phyloP scores from a whole-genome alignment of 92 coral and sea anemone genomes.

The Porites evermanni region DNA sequence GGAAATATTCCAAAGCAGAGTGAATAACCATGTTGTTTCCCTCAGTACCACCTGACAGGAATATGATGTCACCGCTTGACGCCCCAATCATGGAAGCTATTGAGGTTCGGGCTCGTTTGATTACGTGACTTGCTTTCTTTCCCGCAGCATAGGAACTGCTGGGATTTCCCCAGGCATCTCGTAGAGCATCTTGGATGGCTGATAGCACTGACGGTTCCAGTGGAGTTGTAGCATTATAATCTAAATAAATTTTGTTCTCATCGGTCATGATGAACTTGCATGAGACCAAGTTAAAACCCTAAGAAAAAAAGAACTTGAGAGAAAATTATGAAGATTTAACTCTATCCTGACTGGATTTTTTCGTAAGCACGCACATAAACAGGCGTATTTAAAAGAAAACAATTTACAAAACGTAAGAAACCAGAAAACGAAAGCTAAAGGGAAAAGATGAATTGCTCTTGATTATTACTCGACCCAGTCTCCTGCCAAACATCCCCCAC shows the following conservation, averaged over 20 bases:
- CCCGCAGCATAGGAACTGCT: conserved; percentile 96
- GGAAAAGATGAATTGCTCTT: not conserved
- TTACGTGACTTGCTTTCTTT: conserved; percentile 80
- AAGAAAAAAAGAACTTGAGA: not conserved
- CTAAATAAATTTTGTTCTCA: conserved; percentile 68
- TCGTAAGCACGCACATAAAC: no score
- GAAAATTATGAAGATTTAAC: not conserved
- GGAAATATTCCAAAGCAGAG: conserved; percentile 72
- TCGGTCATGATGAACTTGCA: not conserved
- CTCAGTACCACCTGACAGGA: conserved; percentile 98
- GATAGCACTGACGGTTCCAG: conserved; percentile 83
- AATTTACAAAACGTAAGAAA: not conserved
- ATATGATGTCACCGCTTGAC: conserved; percentile 74
- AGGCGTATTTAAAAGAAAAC: no score
- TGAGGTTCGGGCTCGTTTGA: conserved; percentile 77
- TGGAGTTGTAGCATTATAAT: conserved; percentile 98
- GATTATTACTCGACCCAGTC: conserved; percentile 21
- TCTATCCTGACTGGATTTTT: not conserved
- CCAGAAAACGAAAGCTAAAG: not conserved
- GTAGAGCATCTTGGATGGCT: conserved; percentile 86
- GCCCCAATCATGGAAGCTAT: conserved; percentile 87
- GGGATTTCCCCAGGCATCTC: conserved; percentile 99
- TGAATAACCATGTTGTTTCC: conserved; percentile 88
- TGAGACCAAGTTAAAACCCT: not conserved
- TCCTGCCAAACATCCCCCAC: not conserved